These are phyloP conservation scores for Muricea muricata DNA, from an alignment of 92 coral and sea anemone species.

Conservation along the genomic window DNA sequence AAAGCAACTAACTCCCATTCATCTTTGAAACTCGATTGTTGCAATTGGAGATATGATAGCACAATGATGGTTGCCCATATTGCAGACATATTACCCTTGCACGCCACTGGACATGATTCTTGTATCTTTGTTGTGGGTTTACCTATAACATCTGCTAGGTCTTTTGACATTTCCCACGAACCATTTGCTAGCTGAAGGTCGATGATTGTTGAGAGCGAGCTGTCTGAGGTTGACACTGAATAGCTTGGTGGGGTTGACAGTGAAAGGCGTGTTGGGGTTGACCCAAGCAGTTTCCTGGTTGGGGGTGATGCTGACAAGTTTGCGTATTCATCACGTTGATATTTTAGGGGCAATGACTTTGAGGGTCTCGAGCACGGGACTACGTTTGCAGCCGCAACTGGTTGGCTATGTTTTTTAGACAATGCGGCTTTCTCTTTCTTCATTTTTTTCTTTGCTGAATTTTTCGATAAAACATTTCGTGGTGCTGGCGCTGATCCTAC, in stretches of 20 bases:
- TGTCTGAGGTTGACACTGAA: neutral
- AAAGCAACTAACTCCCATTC: conserved; percentile 88
- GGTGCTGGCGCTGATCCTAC: no score
- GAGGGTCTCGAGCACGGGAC: no score
- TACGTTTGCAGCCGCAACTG: no score
- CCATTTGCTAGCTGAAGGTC: conserved; percentile 86
- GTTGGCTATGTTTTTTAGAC: no score
- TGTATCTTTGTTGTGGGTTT: conserved; percentile 40
- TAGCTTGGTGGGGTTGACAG: neutral
- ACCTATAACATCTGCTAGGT: conserved; percentile 66
- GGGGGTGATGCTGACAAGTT: no score
- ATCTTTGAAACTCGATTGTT: conserved; percentile 60
- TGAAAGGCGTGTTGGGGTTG: no score
- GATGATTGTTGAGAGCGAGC: conserved; percentile 32
- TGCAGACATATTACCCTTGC: conserved; percentile 53
- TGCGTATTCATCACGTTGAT: no score
- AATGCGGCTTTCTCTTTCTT: no score
- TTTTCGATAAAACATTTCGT: no score
- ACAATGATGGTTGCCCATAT: conserved; percentile 84
- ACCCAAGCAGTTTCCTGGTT: no score
- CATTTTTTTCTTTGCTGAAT: neutral
- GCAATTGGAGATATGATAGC: conserved; percentile 58
- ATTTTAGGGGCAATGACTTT: no score
- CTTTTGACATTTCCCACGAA: conserved; percentile 75
- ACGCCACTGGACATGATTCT: conserved; percentile 66